A percentile compares a stretch with the other conserved stretches of the same genome.
phyloP scores from a whole-genome alignment of 2,888 invertebrate genomes.

The Pyrrhosoma nymphula region DNA sequence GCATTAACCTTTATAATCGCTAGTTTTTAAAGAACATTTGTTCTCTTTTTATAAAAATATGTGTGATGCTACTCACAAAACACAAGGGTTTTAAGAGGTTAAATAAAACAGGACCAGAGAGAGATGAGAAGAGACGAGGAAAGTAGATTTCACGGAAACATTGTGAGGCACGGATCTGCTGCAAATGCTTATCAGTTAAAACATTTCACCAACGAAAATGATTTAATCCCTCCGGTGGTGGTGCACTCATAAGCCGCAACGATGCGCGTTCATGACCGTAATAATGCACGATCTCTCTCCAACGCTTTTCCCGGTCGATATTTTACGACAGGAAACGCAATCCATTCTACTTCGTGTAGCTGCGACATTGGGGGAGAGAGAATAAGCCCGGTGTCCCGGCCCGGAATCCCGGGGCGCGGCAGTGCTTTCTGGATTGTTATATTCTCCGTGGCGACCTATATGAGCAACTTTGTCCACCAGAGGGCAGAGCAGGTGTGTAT shows the following conservation, averaged over 20 bases:
- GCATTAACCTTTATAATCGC: too few relatives aligned
- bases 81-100: too few relatives aligned
- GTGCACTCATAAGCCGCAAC: background rate
- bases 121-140: too few relatives aligned
- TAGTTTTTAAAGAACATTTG: too few relatives aligned
- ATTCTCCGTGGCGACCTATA: background rate
- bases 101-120: too few relatives aligned
- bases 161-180: too few relatives aligned
- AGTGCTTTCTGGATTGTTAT: background rate
- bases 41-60: too few relatives aligned
- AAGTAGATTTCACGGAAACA: too few relatives aligned
- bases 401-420: background rate
- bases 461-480: background rate
- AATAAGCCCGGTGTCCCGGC: background rate
- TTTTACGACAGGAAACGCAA: background rate
- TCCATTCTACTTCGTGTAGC: background rate
- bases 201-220: too few relatives aligned
- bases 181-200: too few relatives aligned
- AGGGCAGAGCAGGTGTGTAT: background rate
- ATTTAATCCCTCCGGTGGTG: too few relatives aligned
- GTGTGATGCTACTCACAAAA: too few relatives aligned
- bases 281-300: background rate
- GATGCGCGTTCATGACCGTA: background rate
- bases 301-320: background rate
- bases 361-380: background rate